Evolutionary conservation across 2,113 vertebrate genomes (phyloP).

Genomic region (Nannobrachium achirus): DNA sequence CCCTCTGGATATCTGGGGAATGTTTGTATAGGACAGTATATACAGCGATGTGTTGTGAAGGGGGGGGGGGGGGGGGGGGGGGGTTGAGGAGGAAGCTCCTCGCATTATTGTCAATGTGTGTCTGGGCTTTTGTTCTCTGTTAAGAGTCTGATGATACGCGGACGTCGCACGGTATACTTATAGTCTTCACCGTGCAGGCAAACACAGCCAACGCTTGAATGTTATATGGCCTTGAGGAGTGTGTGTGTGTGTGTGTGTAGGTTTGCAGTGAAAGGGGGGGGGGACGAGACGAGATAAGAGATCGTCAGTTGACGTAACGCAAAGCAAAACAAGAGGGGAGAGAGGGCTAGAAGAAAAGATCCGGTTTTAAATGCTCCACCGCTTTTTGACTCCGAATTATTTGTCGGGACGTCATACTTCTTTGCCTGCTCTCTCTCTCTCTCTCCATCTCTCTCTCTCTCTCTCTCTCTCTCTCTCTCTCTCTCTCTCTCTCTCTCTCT

Average conservation of each 20-base stretch:
- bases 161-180: no score
- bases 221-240: background rate
- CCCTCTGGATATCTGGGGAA: constrained; percentile 64
- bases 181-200: background rate
- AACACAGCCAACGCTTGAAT: background rate
- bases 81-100: constrained; percentile 40
- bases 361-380: constrained; percentile 43
- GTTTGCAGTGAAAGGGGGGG: background rate
- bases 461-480: no score
- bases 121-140: constrained; percentile 22
- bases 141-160: background rate
- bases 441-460: no score
- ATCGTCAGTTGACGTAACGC: constrained; percentile 18
- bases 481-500: no score
- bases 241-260: no score
- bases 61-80: no score
- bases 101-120: constrained; percentile 39
- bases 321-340: background rate
- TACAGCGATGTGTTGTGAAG: constrained; percentile 24
- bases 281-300: background rate
- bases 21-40: constrained; percentile 62
- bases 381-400: constrained; percentile 38
- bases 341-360: background rate
- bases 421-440: constrained; percentile 10
- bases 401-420: constrained; percentile 56